phyloP scores from a whole-genome alignment of 2,113 vertebrate genomes.

The Corythoichthys intestinalis region DNA sequence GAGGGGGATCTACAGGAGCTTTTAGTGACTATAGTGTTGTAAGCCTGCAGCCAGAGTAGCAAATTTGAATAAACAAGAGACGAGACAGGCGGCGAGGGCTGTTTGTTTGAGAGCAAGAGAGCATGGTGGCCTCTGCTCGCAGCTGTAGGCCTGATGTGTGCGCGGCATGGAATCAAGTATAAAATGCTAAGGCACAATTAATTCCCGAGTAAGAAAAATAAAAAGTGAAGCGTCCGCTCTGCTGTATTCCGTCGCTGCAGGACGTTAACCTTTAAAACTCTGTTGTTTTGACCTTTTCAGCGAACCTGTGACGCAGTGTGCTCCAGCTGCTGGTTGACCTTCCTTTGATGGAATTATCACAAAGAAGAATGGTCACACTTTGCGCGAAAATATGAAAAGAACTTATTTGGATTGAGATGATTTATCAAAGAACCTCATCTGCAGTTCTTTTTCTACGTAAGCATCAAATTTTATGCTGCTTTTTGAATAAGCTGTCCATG shows the following conservation, averaged over 20 bases:
- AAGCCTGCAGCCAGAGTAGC: constrained; percentile 40
- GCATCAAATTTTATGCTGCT: too few species aligned
- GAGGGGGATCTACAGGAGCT: constrained; percentile 34
- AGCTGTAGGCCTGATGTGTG: constrained; percentile 32
- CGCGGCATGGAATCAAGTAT: constrained; percentile 19
- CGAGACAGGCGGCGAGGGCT: constrained; percentile 1
- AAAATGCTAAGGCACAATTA: constrained; percentile 30
- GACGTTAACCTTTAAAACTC: constrained; percentile 62
- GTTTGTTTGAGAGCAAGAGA: constrained; percentile 49
- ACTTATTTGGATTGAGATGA: constrained; percentile 16
- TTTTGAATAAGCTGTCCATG: neutral
- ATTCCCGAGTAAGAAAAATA: constrained; percentile 20
- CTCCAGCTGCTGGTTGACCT: constrained; percentile 61
- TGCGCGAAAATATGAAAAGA: constrained; percentile 28
- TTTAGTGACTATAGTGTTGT: constrained; percentile 43
- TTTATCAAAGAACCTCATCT: constrained; percentile 10
- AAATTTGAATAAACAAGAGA: constrained; percentile 46
- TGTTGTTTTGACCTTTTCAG: constrained; percentile 66
- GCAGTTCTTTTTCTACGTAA: too few species aligned
- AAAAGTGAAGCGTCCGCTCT: constrained; percentile 8
- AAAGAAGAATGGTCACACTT: constrained; percentile 43
- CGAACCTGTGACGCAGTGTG: constrained; percentile 53
- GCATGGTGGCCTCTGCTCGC: constrained; percentile 30
- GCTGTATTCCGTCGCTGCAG: constrained; percentile 42
- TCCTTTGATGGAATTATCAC: constrained; percentile 69